Conservation (phyloP, 2,797 vertebrate species). For the Bucorvus abyssinicus region DNA sequence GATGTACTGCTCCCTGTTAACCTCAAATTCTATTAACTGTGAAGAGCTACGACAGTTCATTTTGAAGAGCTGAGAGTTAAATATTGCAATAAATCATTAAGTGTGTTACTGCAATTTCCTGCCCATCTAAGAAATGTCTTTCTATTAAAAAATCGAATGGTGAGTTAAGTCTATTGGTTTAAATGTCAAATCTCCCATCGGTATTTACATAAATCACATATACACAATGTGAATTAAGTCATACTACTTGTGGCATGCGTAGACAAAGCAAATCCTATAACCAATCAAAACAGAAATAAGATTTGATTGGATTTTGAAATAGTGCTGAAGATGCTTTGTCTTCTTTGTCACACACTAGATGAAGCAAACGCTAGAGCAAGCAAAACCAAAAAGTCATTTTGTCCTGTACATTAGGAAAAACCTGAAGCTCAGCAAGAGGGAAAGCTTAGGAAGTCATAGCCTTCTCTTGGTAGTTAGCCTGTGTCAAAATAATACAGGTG, state of each 20-base stretch:
- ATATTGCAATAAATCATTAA: conserved; percentile 37
- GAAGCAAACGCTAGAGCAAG: background rate
- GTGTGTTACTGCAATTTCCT: conserved; percentile 46
- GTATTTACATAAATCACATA: conserved; percentile 32
- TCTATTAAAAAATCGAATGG: conserved; percentile 37
- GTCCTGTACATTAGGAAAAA: background rate
- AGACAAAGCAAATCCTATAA: background rate
- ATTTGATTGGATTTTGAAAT: background rate
- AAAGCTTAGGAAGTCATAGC: background rate
- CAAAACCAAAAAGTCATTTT: background rate
- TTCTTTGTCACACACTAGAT: background rate
- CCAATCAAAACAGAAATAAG: background rate
- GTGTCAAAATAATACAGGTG: background rate
- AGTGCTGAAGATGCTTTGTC: background rate
- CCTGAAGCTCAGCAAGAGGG: background rate
- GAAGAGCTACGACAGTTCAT: background rate
- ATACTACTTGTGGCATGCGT: background rate
- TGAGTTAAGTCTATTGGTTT: background rate
- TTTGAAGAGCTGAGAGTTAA: conserved; percentile 18
- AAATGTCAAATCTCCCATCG: conserved; percentile 13
- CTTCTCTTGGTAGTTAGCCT: background rate
- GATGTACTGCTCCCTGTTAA: background rate
- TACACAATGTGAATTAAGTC: background rate
- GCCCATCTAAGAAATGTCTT: background rate
- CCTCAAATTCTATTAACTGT: conserved; percentile 28